phyloP scores from a whole-genome alignment of 1,140 invertebrate genomes.

The Aradophagus sp. region DNA sequence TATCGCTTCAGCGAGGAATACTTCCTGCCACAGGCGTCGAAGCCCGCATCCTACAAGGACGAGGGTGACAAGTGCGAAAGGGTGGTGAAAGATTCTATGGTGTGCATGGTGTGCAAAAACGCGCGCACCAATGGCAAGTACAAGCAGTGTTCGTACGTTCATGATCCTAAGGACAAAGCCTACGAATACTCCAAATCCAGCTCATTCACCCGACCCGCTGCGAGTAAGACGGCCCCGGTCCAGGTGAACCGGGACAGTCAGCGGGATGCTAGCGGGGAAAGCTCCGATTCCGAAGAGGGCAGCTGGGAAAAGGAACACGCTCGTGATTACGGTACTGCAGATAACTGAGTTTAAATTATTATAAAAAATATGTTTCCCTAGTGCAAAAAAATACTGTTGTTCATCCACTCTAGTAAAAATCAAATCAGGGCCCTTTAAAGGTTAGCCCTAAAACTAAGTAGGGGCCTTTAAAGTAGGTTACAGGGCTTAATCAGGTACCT shows the following conservation, averaged over 20 bases:
- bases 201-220: slow-evolving; percentile 44
- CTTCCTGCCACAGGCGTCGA: slow-evolving; percentile 58
- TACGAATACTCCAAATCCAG: slow-evolving; percentile 75
- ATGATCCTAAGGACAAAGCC: slow-evolving; percentile 80
- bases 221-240: slow-evolving; percentile 22
- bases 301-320: slow-evolving; percentile 8
- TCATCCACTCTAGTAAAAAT: too few relatives aligned
- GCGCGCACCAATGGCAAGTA: slow-evolving; percentile 82
- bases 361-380: too few relatives aligned
- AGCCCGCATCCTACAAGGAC: slow-evolving; percentile 50
- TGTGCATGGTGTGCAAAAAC: slow-evolving; percentile 82
- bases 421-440: too few relatives aligned
- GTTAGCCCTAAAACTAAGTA: too few relatives aligned
- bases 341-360: too few relatives aligned
- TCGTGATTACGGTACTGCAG: slow-evolving; percentile 26
- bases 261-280: too few relatives aligned
- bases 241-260: slow-evolving; percentile 15
- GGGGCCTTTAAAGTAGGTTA: too few relatives aligned
- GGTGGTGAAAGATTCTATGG: slow-evolving; percentile 79
- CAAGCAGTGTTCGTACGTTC: slow-evolving; percentile 83
- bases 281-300: too few relatives aligned
- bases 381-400: too few relatives aligned
- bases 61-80: slow-evolving; percentile 75
- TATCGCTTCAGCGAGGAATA: slow-evolving; percentile 66
- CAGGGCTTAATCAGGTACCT: too few relatives aligned